Conservation (phyloP, 2,888 invertebrate genomes). For the Tinea semifulvella region DNA sequence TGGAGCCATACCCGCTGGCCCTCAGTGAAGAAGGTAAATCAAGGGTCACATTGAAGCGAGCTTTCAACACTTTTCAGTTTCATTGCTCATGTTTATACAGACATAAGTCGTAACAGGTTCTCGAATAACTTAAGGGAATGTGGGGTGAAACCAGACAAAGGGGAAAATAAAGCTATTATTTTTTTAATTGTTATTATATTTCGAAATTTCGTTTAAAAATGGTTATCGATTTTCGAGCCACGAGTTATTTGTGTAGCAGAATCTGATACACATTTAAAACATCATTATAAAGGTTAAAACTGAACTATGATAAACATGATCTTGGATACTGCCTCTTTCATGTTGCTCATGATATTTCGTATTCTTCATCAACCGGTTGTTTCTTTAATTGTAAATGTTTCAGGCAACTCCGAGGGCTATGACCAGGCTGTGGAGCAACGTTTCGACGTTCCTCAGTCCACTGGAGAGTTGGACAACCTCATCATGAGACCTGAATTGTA, state of each 20-base stretch:
- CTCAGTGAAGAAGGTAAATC: slow-evolving; percentile 59
- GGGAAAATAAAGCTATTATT: too few relatives aligned
- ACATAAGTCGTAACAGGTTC: too few relatives aligned
- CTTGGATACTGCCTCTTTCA: too few relatives aligned
- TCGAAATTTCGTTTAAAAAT: too few relatives aligned
- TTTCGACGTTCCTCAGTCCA: slow-evolving; percentile 44
- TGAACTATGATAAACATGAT: too few relatives aligned
- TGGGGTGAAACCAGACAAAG: too few relatives aligned
- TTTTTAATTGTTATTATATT: too few relatives aligned
- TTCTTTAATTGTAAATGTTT: background rate
- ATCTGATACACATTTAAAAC: too few relatives aligned
- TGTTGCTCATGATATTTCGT: background rate
- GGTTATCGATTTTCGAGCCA: too few relatives aligned
- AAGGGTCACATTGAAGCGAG: slow-evolving; percentile 13
- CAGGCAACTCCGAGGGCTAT: slow-evolving; percentile 52
- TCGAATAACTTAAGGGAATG: too few relatives aligned
- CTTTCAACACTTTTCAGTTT: background rate
- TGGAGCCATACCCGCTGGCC: slow-evolving; percentile 61
- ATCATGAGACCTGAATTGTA: slow-evolving; percentile 70
- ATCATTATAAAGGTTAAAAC: too few relatives aligned
- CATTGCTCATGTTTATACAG: background rate
- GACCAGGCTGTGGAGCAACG: slow-evolving; percentile 51
- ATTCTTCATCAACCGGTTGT: background rate
- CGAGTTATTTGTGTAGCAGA: too few relatives aligned
- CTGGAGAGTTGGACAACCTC: slow-evolving; percentile 64